Percentiles rank a stretch among this genome's conserved stretches.
Evolutionary conservation across 2,113 vertebrate species (phyloP).

Genomic region (Xiphophorus hellerii): DNA sequence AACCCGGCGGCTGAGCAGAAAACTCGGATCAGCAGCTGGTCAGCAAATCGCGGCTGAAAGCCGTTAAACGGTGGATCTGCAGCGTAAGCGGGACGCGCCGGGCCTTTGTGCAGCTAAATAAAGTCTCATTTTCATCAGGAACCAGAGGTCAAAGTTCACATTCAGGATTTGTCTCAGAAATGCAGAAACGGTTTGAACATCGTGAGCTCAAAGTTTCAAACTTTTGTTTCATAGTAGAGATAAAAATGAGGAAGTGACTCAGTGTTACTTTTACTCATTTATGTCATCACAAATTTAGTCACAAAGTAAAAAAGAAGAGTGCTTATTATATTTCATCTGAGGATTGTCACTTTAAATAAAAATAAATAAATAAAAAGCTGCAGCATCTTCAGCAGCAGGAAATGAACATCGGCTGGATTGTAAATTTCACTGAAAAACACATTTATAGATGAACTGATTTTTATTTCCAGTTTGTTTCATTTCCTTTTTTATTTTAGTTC

Average conservation of each 20-base stretch:
- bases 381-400: no score
- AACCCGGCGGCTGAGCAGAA: constrained; percentile 63
- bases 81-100: constrained; percentile 80
- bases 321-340: not conserved
- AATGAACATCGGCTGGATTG: no score
- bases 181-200: no score
- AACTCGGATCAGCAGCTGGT: constrained; percentile 88
- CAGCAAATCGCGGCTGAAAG: constrained; percentile 85
- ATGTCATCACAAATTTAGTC: not conserved
- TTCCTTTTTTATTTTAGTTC: no score
- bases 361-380: not conserved
- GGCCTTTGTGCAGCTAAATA: constrained; percentile 59
- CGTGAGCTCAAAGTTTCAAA: no score
- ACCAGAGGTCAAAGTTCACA: no score
- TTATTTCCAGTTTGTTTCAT: no score
- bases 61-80: constrained; percentile 82
- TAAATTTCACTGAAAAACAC: no score
- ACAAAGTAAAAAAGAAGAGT: not conserved
- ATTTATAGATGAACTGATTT: no score
- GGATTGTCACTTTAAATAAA: not conserved
- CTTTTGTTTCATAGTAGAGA: not conserved
- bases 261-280: not conserved
- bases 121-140: not conserved
- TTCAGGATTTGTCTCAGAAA: no score
- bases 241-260: not conserved